A percentile compares a stretch with the other conserved stretches of the same genome.
Evolutionary conservation across 2,888 invertebrate genomes (phyloP).

Genomic region (Troides oblongomaculatus): DNA sequence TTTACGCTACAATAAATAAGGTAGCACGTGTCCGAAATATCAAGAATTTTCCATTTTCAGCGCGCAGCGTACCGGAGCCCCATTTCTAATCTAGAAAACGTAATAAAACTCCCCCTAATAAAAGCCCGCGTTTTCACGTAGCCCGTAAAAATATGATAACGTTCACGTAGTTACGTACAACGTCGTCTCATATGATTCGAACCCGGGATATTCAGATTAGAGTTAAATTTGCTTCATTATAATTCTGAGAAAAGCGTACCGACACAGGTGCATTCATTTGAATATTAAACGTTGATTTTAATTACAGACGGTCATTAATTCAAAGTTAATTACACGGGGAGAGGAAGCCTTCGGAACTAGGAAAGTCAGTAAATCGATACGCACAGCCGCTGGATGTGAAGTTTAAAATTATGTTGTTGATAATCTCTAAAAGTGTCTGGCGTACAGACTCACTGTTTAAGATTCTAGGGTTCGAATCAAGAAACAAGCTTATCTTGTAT

Average conservation of each 20-base stretch:
- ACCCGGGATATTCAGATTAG: slow-evolving; percentile 29
- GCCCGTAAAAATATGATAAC: slow-evolving; percentile 78
- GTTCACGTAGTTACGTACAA: slow-evolving; percentile 59
- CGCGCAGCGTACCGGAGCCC: slow-evolving; percentile 35
- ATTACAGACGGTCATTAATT: slow-evolving; percentile 28
- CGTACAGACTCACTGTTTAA: neutral
- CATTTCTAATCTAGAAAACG: slow-evolving; percentile 70
- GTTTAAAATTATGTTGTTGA: neutral
- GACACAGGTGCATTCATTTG: slow-evolving; percentile 29
- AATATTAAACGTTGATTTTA: slow-evolving; percentile 26
- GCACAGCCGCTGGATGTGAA: slow-evolving; percentile 2
- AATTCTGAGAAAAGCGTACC: slow-evolving; percentile 23
- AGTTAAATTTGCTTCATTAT: slow-evolving; percentile 26
- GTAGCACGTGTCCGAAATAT: slow-evolving; percentile 41
- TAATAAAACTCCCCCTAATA: slow-evolving; percentile 73
- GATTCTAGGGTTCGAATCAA: neutral
- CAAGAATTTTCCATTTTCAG: slow-evolving; percentile 52
- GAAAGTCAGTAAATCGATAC: slow-evolving; percentile 20
- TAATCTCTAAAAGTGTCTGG: neutral
- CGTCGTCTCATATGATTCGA: slow-evolving; percentile 29
- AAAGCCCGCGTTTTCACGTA: slow-evolving; percentile 75
- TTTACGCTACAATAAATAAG: slow-evolving; percentile 26
- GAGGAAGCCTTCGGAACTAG: slow-evolving; percentile 24
- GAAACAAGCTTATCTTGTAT: neutral
- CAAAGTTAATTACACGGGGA: slow-evolving; percentile 26